phyloP scores from a whole-genome alignment of 2,797 vertebrate species.

The Pangasius macronema region DNA sequence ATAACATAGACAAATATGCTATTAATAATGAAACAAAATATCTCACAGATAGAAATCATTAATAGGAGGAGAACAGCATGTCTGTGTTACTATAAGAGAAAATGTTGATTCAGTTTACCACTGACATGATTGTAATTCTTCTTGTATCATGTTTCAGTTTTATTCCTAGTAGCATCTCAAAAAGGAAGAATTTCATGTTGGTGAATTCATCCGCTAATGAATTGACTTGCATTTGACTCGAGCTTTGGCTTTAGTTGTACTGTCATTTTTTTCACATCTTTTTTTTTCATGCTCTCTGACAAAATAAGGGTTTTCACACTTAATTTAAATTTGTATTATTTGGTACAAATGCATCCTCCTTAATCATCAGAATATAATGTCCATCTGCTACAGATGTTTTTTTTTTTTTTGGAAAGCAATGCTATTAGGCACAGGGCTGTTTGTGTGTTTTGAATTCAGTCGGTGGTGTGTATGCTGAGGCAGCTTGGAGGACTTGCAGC shows the following conservation, averaged over 20 bases:
- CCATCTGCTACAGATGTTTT: conserved; percentile 23
- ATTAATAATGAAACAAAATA: conserved; percentile 18
- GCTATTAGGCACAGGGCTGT: conserved; percentile 13
- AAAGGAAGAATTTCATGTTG: neutral
- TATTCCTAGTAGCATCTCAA: neutral
- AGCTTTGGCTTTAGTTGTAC: neutral
- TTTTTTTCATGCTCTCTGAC: neutral
- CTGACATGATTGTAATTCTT: conserved; percentile 24
- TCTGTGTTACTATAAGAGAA: conserved; percentile 14
- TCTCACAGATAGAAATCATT: conserved; percentile 10
- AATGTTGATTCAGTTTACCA: conserved; percentile 18
- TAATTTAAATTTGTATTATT: neutral
- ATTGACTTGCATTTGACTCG: neutral
- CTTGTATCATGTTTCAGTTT: conserved; percentile 3
- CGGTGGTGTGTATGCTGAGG: neutral
- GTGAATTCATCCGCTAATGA: conserved; percentile 8
- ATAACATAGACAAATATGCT: neutral
- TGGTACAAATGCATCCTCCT: neutral
- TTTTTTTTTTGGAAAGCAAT: conserved; percentile 9
- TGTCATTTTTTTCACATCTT: conserved; percentile 6
- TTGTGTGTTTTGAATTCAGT: conserved; percentile 32
- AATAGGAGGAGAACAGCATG: conserved; percentile 7
- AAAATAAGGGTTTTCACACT: conserved; percentile 1
- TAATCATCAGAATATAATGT: neutral
- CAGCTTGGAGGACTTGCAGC: conserved; percentile 22